phyloP scores from a whole-genome alignment of 2,888 invertebrate species.

The Rhorus exstirpatorius region DNA sequence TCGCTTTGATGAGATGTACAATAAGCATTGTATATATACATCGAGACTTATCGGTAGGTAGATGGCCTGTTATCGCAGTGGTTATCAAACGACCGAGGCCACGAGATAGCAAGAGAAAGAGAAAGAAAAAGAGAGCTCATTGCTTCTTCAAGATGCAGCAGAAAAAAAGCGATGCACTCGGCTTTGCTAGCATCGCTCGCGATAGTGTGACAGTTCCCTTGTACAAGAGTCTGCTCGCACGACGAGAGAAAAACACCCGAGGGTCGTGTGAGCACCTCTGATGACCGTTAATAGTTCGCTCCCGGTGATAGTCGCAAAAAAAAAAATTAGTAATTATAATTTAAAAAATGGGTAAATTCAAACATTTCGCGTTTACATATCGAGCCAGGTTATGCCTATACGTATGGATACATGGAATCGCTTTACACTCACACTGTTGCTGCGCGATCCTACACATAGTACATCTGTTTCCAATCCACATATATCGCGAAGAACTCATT shows the following conservation, averaged over 20 bases:
- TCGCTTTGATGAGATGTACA: constrained; percentile 40
- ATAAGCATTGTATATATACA: constrained; percentile 20
- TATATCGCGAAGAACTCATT: constrained; percentile 29
- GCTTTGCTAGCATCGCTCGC: too few species aligned
- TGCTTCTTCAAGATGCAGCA: not conserved
- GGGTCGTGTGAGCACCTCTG: constrained; percentile 48
- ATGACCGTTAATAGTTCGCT: constrained; percentile 28
- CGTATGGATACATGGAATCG: not conserved
- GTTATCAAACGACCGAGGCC: constrained; percentile 73
- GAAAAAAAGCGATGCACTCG: not conserved
- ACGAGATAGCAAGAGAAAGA: constrained; percentile 51
- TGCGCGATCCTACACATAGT: not conserved
- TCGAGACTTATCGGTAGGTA: constrained; percentile 81
- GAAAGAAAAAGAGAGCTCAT: constrained; percentile 1
- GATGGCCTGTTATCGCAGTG: constrained; percentile 82
- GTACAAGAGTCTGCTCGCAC: not conserved
- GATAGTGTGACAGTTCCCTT: not conserved
- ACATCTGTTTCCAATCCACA: constrained; percentile 19
- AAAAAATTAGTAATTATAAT: too few species aligned
- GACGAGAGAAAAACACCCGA: not conserved
- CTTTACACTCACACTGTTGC: not conserved
- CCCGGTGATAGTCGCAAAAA: constrained; percentile 48
- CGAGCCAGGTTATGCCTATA: not conserved
- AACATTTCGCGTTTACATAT: constrained; percentile 42
- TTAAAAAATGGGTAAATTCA: constrained; percentile 58